phyloP scores from a whole-genome alignment of 2,113 vertebrate genomes.

The Climacteris rufus region DNA sequence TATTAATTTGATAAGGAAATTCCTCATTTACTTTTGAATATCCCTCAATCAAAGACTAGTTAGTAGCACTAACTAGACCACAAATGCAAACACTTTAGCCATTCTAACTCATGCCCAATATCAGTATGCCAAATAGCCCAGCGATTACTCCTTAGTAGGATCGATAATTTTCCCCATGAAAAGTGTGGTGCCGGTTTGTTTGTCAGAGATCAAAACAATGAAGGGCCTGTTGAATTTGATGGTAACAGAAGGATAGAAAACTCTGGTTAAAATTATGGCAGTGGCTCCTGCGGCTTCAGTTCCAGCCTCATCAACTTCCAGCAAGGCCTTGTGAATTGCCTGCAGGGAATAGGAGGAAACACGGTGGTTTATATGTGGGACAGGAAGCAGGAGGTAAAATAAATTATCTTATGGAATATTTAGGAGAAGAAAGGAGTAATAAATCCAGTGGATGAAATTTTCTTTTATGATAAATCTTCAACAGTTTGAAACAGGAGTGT shows the following conservation, averaged over 20 bases:
- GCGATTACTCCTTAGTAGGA: conserved; percentile 52
- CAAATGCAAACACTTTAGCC: background rate
- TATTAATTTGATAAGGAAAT: background rate
- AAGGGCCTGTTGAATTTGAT: conserved; percentile 76
- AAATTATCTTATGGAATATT: background rate
- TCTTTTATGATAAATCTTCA: background rate
- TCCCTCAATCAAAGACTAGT: background rate
- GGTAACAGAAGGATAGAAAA: rapidly evolving
- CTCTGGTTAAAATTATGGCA: conserved; percentile 69
- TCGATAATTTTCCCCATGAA: conserved; percentile 83
- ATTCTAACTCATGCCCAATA: background rate
- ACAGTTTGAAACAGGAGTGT: background rate
- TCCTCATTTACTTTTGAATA: background rate
- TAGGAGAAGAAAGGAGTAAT: background rate
- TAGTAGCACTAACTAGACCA: background rate
- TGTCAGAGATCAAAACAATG: conserved; percentile 69
- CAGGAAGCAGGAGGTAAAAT: background rate
- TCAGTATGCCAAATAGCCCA: background rate
- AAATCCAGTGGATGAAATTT: background rate
- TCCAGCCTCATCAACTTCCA: conserved; percentile 84
- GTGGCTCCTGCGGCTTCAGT: conserved; percentile 77
- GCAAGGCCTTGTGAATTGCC: conserved; percentile 82
- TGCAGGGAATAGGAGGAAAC: background rate
- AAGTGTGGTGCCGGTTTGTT: conserved; percentile 15
- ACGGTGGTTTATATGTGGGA: background rate